Evolutionary conservation across 2,797 vertebrate genomes (phyloP).

Genomic region (Karalla daura): DNA sequence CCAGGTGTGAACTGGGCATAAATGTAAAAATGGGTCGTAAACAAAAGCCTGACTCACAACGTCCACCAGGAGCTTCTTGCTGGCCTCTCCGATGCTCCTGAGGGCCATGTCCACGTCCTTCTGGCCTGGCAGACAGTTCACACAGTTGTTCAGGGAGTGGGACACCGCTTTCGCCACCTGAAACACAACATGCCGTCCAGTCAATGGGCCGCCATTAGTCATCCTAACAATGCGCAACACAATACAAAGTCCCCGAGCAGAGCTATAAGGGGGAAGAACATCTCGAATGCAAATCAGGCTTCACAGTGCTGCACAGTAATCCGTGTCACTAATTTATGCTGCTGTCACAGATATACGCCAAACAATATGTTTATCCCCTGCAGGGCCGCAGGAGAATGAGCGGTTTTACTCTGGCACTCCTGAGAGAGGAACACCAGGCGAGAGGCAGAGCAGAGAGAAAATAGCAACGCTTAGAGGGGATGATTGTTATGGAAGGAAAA

Average conservation of each 20-base stretch:
- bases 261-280: conserved; percentile 49
- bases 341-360: conserved; percentile 78
- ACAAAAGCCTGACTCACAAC: conserved; percentile 82
- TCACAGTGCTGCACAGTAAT: conserved; percentile 65
- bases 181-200: conserved; percentile 46
- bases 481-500: conserved; percentile 64
- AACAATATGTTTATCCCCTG: conserved; percentile 78
- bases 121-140: conserved; percentile 98
- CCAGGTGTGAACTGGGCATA: too few relatives aligned
- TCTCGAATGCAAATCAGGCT: conserved; percentile 77
- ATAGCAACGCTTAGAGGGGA: conserved; percentile 67
- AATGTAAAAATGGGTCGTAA: not conserved
- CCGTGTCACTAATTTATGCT: conserved; percentile 78
- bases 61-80: conserved; percentile 97
- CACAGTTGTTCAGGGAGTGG: conserved; percentile 97
- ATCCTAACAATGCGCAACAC: conserved; percentile 57
- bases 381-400: conserved; percentile 69
- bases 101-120: conserved; percentile 98
- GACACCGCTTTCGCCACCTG: conserved; percentile 99
- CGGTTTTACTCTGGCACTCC: conserved; percentile 60
- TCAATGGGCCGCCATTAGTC: conserved; percentile 56
- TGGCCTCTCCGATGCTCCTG: conserved; percentile 97
- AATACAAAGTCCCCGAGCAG: conserved; percentile 48
- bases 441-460: conserved; percentile 59
- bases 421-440: conserved; percentile 57